Evolutionary conservation across 2,888 invertebrate genomes (phyloP).

Genomic region (Emmelina monodactyla): DNA sequence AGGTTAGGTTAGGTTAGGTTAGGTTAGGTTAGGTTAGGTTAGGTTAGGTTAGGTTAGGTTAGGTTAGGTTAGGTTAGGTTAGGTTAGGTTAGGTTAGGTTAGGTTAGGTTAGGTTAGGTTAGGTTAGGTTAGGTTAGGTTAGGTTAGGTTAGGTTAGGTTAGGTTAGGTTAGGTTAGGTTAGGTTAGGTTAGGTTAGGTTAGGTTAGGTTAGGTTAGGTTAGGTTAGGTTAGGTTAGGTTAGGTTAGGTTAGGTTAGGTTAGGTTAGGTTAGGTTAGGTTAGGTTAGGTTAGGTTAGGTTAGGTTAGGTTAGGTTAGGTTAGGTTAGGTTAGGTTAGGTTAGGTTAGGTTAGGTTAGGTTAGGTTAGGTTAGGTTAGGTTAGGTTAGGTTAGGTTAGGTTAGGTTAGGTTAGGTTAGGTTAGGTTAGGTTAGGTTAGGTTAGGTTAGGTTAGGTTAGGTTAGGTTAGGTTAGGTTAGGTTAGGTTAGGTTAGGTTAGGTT

Average conservation of each 20-base stretch:
- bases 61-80: conserved; percentile 14
- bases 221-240: conserved; percentile 18
- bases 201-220: conserved; percentile 17
- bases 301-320: conserved; percentile 17
- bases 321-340: conserved; percentile 16
- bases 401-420: conserved; percentile 17
- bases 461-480: conserved; percentile 14
- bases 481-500: conserved; percentile 9
- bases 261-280: conserved; percentile 19
- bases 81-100: conserved; percentile 15
- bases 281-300: conserved; percentile 17
- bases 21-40: conserved; percentile 18
- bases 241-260: conserved; percentile 19
- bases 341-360: conserved; percentile 17
- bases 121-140: conserved; percentile 16
- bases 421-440: conserved; percentile 17
- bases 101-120: conserved; percentile 16
- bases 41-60: conserved; percentile 16
- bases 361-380: conserved; percentile 16
- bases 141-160: conserved; percentile 17
- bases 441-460: conserved; percentile 15
- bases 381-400: conserved; percentile 17
- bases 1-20: conserved; percentile 17
- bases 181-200: conserved; percentile 17
- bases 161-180: conserved; percentile 17